Base-by-base conservation (phyloP, 1,140 invertebrate species). In the Octopus sinensis region DNA sequence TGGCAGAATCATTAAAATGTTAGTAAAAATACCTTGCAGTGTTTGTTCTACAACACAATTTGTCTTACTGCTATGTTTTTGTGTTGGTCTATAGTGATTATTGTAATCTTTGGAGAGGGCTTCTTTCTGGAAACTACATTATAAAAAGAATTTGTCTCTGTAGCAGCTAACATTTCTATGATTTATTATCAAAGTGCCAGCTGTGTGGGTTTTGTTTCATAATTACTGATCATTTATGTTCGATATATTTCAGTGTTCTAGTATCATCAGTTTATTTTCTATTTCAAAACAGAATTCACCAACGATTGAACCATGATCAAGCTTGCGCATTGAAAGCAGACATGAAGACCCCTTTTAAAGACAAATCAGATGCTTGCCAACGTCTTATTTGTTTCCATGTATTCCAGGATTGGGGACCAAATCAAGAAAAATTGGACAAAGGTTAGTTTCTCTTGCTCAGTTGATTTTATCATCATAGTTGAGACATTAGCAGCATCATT, bases 381-480 rank as follows among this genome's bases (percentile, higher is more conserved):
- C 91, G 95, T 77, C 90, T 97, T 13, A 92, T 96, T 76, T 92
- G 94, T 71, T 96, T 96, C 91, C 96, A 97, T 90, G 95, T 95
- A 79, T 94, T 84, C 79, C 86, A 89, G 81, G 79, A 52, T 12
- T 78, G 80, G 43, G 83, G 83, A 52, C 83, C 84, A 54, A 79
- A 82, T n/a, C 53, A 82, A 53, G 73, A 83, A 53, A 54, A 77
- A 13, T 79, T 86, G n/a, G 80, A 85, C n/a, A 83, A 85, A 83
- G 85, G 87, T 87, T 62, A 54, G 52, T n/a, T 54, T 13, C 30
- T 43, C 30, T 43, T 43, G 30, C 30, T 43, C 30, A 43, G 30
- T 43, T 3, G 30, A 43, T 3, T 2, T 43, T 43, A 43, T 43
- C 30, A 43, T 43, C 30, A 43, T 43, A 43, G 30, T 43, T 43